A percentile compares a stretch with the other conserved stretches of the same genome.
These are phyloP conservation scores for Lasioglossum baleicum DNA, from an alignment of 1,140 invertebrate species.

Conservation along the genomic window DNA sequence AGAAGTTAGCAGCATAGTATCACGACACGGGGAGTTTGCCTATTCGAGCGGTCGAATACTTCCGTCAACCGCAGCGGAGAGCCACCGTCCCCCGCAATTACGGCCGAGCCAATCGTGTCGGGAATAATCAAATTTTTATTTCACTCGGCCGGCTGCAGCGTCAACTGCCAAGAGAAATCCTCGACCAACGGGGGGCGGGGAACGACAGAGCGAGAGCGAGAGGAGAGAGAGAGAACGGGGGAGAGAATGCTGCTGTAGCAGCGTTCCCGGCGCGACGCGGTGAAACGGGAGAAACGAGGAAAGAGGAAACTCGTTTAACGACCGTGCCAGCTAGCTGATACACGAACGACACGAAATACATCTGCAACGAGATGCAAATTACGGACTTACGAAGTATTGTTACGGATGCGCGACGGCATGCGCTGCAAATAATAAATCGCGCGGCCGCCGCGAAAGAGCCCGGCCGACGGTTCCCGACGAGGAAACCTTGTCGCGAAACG, in stretches of 20 bases:
- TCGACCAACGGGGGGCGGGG: constrained; percentile 10
- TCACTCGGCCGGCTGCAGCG: constrained; percentile 38
- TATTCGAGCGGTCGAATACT: constrained; percentile 9
- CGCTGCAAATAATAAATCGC: constrained; percentile 62
- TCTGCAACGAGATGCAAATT: constrained; percentile 66
- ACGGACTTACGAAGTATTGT: constrained; percentile 65
- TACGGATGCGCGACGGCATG: constrained; percentile 56
- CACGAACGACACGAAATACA: constrained; percentile 64
- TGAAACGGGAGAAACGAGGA: constrained; percentile 17
- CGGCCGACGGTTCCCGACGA: too few relatives aligned
- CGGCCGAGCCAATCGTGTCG: constrained; percentile 47
- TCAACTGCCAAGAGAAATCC: constrained; percentile 46
- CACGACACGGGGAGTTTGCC: neutral
- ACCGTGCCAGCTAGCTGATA: constrained; percentile 55
- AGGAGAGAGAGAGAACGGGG: neutral
- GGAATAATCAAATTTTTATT: constrained; percentile 61
- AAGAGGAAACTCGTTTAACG: constrained; percentile 63
- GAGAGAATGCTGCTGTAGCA: constrained; percentile 5
- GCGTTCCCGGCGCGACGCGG: neutral
- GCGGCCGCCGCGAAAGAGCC: neutral
- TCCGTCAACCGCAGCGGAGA: neutral
- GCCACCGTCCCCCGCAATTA: constrained; percentile 41
- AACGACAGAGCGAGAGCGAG: neutral
- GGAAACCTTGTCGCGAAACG: too few relatives aligned
- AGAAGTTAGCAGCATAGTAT: neutral